phyloP scores from a whole-genome alignment of 2,797 vertebrate species.

The Pteronotus mesoamericanus region DNA sequence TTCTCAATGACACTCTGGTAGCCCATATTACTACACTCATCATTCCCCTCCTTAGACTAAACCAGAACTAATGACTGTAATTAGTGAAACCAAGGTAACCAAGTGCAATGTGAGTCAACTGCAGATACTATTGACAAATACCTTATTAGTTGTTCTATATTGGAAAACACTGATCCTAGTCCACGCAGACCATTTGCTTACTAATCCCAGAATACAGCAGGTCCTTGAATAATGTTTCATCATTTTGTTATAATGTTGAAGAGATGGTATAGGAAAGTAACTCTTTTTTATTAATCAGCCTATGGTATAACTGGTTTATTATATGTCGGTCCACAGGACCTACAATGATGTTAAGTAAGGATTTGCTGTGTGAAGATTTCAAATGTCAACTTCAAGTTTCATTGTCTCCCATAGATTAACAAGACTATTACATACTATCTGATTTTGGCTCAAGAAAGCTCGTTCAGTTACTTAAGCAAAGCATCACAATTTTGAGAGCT shows the following conservation, averaged over 20 bases:
- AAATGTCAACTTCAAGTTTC: conserved; percentile 65
- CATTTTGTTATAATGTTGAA: not conserved
- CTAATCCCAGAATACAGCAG: conserved; percentile 67
- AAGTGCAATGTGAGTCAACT: conserved; percentile 50
- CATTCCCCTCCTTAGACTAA: conserved; percentile 57
- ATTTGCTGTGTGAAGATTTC: conserved; percentile 56
- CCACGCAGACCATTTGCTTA: conserved; percentile 62
- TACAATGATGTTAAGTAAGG: not conserved
- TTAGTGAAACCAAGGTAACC: conserved; percentile 66
- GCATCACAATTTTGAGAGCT: not conserved
- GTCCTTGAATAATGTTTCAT: not conserved
- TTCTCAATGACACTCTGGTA: not conserved
- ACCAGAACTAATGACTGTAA: conserved; percentile 70
- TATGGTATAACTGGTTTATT: not conserved
- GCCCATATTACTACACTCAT: conserved; percentile 1
- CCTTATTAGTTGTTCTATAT: conserved; percentile 63
- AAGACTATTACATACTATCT: conserved; percentile 39
- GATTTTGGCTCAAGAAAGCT: not conserved
- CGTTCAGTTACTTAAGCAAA: conserved; percentile 51
- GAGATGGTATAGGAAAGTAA: not conserved
- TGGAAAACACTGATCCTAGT: conserved; percentile 64
- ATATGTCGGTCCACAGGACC: not conserved
- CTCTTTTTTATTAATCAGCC: too few species aligned
- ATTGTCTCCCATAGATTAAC: conserved; percentile 30
- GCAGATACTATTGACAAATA: conserved; percentile 72